A percentile compares a stretch with the other conserved stretches of the same genome.
These are phyloP conservation scores for Silvanus unidentatus DNA, from an alignment of 2,888 invertebrate species.

Conservation along the genomic window DNA sequence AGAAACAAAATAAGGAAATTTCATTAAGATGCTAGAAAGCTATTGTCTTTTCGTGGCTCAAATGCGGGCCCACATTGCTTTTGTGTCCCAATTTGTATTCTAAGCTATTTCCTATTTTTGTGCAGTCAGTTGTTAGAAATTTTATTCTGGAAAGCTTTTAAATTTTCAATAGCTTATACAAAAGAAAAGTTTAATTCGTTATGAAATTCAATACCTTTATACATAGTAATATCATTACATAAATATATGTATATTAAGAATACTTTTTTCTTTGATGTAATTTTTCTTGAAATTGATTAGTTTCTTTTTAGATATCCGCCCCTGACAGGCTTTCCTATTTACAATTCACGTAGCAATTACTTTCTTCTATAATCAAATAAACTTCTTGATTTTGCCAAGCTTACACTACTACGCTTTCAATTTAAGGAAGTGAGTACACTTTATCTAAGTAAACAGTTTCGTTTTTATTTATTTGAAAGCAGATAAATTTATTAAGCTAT, in stretches of 20 bases:
- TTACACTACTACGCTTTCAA: not conserved
- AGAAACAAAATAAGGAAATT: constrained; percentile 14
- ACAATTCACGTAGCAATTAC: constrained; percentile 8
- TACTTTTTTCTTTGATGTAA: not conserved
- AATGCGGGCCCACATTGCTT: constrained; percentile 14
- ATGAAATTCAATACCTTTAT: constrained; percentile 8
- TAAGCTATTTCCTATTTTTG: constrained; percentile 18
- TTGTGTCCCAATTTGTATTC: constrained; percentile 22
- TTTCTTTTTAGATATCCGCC: constrained; percentile 9
- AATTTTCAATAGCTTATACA: constrained; percentile 12
- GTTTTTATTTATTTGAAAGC: too few relatives aligned
- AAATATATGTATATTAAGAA: not conserved
- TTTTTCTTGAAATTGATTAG: constrained; percentile 10
- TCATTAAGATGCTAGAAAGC: constrained; percentile 13
- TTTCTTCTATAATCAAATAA: constrained; percentile 10
- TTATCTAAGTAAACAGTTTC: too few relatives aligned
- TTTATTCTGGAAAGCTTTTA: constrained; percentile 17
- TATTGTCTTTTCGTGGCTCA: constrained; percentile 14
- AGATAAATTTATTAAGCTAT: too few relatives aligned
- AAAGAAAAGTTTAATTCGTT: constrained; percentile 8
- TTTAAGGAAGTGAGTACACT: too few relatives aligned
- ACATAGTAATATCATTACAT: not conserved
- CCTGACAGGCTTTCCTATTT: constrained; percentile 3
- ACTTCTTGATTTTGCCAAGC: constrained; percentile 4
- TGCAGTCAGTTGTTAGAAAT: constrained; percentile 21